Percentiles rank a stretch among this genome's conserved stretches.
These are phyloP conservation scores for Vimba vimba DNA, from an alignment of 2,113 vertebrate genomes.

Conservation along the genomic window DNA sequence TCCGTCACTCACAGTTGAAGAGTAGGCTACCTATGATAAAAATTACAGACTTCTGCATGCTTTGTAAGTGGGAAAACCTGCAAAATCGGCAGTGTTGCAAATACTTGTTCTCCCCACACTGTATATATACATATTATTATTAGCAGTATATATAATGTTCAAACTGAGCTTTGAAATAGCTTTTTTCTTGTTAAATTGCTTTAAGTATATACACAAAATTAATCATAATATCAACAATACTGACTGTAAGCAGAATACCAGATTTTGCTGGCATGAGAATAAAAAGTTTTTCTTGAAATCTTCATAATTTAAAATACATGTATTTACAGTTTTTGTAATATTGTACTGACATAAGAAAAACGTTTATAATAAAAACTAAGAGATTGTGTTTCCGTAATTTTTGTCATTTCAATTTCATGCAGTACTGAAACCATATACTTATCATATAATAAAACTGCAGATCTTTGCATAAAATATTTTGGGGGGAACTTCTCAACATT, in stretches of 20 bases:
- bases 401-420: neutral
- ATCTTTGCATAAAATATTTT: neutral
- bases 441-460: neutral
- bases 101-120: no score
- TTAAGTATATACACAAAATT: neutral
- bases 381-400: neutral
- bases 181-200: conserved; percentile 24
- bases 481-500: neutral
- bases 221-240: neutral
- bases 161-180: no score
- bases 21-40: no score
- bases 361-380: neutral
- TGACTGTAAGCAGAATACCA: neutral
- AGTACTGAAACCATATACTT: neutral
- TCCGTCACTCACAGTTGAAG: no score
- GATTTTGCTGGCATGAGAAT: neutral
- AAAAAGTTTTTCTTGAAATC: neutral
- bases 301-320: neutral
- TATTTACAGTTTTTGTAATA: neutral
- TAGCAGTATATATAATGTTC: no score
- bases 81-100: no score
- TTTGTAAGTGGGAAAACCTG: no score
- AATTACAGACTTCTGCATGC: no score
- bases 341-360: neutral
- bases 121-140: no score